Evolutionary conservation across 1,140 invertebrate species (phyloP).

Genomic region (Hycleus phaleratus): DNA sequence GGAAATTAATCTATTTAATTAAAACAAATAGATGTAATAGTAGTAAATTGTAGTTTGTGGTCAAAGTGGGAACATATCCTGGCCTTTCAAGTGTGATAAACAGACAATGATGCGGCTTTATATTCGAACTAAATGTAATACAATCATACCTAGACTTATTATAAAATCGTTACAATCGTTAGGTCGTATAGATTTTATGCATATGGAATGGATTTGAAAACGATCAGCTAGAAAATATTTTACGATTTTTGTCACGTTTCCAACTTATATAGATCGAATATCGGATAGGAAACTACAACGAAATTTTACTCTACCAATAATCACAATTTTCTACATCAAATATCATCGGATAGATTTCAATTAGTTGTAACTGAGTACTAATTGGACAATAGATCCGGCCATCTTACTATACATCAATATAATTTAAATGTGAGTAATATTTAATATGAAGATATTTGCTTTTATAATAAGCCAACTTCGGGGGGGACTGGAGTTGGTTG

Average conservation of each 20-base stretch:
- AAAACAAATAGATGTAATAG: no score
- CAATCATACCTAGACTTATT: conserved; percentile 17
- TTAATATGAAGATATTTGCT: conserved; percentile 37
- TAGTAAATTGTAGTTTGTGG: no score
- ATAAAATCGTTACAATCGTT: conserved; percentile 27
- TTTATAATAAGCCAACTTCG: conserved; percentile 24
- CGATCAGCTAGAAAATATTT: conserved; percentile 8
- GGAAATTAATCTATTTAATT: no score
- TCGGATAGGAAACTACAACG: background rate
- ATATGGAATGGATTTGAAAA: conserved; percentile 32
- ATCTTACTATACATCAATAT: conserved; percentile 20
- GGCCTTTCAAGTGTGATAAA: no score
- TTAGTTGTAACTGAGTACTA: conserved; percentile 26
- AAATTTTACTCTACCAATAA: background rate
- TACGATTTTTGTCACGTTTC: no score
- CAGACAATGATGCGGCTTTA: no score
- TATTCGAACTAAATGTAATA: no score
- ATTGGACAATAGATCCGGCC: conserved; percentile 29
- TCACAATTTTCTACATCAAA: background rate
- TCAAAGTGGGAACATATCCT: no score
- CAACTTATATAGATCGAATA: background rate
- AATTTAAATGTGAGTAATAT: conserved; percentile 40
- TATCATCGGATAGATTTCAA: conserved; percentile 34
- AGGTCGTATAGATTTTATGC: conserved; percentile 22
- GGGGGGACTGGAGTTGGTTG: no score